Conservation (phyloP, 2,888 invertebrate species). For the Melipona beecheii region DNA sequence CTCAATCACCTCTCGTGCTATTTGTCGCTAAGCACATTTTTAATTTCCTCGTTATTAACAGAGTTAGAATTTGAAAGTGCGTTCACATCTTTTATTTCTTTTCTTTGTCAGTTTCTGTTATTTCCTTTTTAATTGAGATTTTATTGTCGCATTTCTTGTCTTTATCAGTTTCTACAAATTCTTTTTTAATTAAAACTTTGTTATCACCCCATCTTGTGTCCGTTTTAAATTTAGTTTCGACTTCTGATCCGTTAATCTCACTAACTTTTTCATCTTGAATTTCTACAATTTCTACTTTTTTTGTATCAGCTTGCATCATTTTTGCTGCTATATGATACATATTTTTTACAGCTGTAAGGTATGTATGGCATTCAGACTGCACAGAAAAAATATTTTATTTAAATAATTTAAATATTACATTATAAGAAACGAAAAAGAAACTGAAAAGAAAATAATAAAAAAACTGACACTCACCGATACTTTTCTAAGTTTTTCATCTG, state of each 20-base stretch:
- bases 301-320: conserved; percentile 78
- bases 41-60: conserved; percentile 33
- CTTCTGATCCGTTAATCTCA: conserved; percentile 81
- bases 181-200: conserved; percentile 79
- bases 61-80: conserved; percentile 42
- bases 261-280: conserved; percentile 81
- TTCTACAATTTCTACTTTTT: conserved; percentile 82
- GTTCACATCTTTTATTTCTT: conserved; percentile 72
- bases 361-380: conserved; percentile 89
- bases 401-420: neutral
- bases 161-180: conserved; percentile 75
- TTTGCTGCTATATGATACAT: conserved; percentile 81
- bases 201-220: conserved; percentile 82
- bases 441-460: neutral
- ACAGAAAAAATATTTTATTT: conserved; percentile 53
- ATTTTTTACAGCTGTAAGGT: conserved; percentile 87
- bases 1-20: conserved; percentile 16
- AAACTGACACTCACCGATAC: conserved; percentile 84
- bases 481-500: conserved; percentile 86
- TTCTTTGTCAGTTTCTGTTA: conserved; percentile 77
- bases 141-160: conserved; percentile 81
- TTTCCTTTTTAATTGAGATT: conserved; percentile 78
- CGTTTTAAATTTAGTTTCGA: conserved; percentile 80
- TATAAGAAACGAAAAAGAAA: neutral
- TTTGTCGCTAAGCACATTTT: conserved; percentile 32